Conservation (phyloP, 2,888 invertebrate genomes). For the Drosophila neotestacea region DNA sequence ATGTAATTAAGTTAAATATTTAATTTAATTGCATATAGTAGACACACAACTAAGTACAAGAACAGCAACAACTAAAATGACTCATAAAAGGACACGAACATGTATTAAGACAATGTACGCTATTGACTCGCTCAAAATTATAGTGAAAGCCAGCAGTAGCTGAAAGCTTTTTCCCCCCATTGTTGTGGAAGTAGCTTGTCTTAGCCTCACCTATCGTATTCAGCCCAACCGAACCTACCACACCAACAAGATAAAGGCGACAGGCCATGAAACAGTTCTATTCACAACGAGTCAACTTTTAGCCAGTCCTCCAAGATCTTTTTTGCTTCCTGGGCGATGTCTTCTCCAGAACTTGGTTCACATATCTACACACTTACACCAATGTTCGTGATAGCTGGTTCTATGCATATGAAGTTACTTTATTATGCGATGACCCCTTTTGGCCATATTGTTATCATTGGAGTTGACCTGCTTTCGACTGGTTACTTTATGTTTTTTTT, state of each 20-base stretch:
- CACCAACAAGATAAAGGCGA: conserved; percentile 15
- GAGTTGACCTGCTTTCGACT: conserved; percentile 57
- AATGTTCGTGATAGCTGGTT: background rate
- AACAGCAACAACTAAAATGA: conserved; percentile 37
- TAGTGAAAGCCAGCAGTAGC: conserved; percentile 64
- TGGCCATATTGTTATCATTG: conserved; percentile 72
- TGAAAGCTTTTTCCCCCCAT: conserved; percentile 42
- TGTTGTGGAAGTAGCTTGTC: conserved; percentile 22
- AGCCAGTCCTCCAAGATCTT: conserved; percentile 17
- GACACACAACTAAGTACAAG: conserved; percentile 34
- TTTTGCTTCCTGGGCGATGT: conserved; percentile 11
- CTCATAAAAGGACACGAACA: conserved; percentile 65
- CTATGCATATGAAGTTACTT: conserved; percentile 57
- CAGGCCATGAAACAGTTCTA: conserved; percentile 10
- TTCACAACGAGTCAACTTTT: conserved; percentile 32
- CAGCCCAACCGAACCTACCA: background rate
- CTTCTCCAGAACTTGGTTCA: conserved; percentile 14
- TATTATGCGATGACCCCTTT: conserved; percentile 70
- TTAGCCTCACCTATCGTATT: conserved; percentile 10
- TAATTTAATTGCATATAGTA: conserved; percentile 81
- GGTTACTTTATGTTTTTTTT: conserved; percentile 62
- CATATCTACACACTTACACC: background rate
- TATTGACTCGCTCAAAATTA: conserved; percentile 64
- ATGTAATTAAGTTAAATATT: conserved; percentile 83
- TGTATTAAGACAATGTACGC: conserved; percentile 66